phyloP scores from a whole-genome alignment of 2,113 vertebrate genomes.

The Puntigrus tetrazona region DNA sequence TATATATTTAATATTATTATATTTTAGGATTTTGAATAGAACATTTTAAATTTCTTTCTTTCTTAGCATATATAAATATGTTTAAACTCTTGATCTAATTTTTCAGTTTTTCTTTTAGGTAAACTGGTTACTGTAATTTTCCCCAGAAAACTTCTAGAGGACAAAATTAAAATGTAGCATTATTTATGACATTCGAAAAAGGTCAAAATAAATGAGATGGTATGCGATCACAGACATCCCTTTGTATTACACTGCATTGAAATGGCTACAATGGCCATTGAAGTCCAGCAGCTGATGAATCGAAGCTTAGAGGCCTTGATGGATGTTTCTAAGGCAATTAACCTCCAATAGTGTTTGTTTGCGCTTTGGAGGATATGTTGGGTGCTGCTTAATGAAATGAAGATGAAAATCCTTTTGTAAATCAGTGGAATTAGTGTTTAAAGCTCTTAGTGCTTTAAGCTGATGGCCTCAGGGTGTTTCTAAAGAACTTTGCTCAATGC shows the following conservation, averaged over 20 bases:
- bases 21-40: no score
- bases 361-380: not conserved
- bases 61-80: not conserved
- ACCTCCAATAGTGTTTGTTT: slow-evolving; percentile 1
- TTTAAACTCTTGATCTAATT: not conserved
- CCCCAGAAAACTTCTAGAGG: not conserved
- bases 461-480: slow-evolving; percentile 16
- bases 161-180: not conserved
- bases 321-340: slow-evolving; percentile 1
- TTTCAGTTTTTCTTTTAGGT: not conserved
- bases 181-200: not conserved
- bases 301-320: not conserved
- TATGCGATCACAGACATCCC: not conserved
- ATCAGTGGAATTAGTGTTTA: slow-evolving; percentile 15
- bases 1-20: no score
- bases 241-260: not conserved
- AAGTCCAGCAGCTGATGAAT: not conserved
- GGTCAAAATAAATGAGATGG: not conserved
- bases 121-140: not conserved
- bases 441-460: slow-evolving; percentile 2
- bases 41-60: no score
- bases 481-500: not conserved
- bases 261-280: not conserved
- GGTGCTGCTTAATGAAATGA: slow-evolving; percentile 1
- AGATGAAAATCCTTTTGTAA: slow-evolving; percentile 13